These are phyloP conservation scores for Zosterops hypoxanthus DNA, from an alignment of 2,113 vertebrate species.

Conservation along the genomic window DNA sequence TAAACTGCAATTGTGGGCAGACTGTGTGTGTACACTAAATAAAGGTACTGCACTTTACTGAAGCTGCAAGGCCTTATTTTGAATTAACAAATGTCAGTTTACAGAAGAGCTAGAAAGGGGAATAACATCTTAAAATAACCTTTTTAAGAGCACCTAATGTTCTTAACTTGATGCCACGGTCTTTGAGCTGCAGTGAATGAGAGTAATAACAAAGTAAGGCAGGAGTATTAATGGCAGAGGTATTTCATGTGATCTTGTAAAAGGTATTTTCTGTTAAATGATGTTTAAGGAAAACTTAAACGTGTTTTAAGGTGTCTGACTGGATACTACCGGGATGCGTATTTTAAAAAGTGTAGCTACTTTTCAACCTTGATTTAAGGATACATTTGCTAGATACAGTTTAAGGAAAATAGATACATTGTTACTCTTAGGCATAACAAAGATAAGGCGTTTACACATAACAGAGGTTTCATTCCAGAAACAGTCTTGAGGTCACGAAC, in stretches of 20 bases:
- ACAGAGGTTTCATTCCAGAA: background rate
- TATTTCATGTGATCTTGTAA: background rate
- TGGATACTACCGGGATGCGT: background rate
- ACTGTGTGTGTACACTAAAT: background rate
- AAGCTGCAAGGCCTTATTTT: background rate
- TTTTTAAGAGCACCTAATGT: conserved; percentile 31
- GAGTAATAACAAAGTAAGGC: background rate
- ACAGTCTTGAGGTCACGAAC: background rate
- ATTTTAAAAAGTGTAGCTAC: background rate
- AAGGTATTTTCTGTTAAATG: background rate
- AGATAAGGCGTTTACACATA: background rate
- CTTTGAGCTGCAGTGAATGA: background rate
- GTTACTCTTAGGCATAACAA: background rate
- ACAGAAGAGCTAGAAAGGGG: background rate
- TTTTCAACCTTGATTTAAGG: background rate
- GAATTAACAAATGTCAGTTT: conserved; percentile 32
- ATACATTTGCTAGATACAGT: background rate
- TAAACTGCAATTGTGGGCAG: conserved; percentile 14
- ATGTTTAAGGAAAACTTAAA: background rate
- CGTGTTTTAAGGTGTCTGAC: background rate
- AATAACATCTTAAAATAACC: conserved; percentile 37
- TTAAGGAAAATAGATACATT: background rate
- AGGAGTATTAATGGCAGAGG: background rate
- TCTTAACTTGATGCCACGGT: conserved; percentile 15
- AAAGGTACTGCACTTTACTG: background rate